Base-by-base conservation (phyloP, 2,797 vertebrate species). In the Semotilus atromaculatus region DNA sequence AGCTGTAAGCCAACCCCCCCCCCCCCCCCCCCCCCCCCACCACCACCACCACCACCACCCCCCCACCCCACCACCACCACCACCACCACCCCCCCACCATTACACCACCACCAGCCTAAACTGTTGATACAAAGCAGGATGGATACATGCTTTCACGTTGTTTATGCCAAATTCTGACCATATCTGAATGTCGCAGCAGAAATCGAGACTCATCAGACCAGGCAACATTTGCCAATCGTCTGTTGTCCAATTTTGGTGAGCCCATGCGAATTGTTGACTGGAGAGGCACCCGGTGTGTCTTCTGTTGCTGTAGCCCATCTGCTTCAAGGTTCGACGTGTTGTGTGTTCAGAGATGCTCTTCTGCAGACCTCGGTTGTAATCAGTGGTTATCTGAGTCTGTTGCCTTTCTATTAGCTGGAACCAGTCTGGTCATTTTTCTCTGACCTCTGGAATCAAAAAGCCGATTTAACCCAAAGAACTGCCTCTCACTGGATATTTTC, bases 161-260 rank as follows among this genome's bases (percentile, higher is more conserved):
- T 85, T 88, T 87, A 87, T 40, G 29, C 71, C 75, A 84, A 86
- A 88, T 88, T 89, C 76, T 85, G 55, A 85, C 43, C 80, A 51
- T 66, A 83, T 86, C 74, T 55, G 74, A 62, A 85, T 72, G 40
- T 85, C 31, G 7, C 62, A 85, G 75, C 83, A 83, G 62, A 85
- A 89, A 82, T 29, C 3, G 0, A 71, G 14, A 45, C 36, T 81
- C 10, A n/a, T 40, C 6, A 70, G 2, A 5, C 29, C 16, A 19
- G 31, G 64, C 7, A 66, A 68, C 10, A 23, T 23, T n/a, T 68
- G 36, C 14, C 60, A 64, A 31, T 64, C 26, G 3, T 31, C 26
- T 31, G 16, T 64, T 64, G 29, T 64, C 60, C 14, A 64, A 8
- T 64, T 31, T 18, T 31, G 7, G 14, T 64, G 7, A 31, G 6